phyloP scores from a whole-genome alignment of 1,140 invertebrate genomes.

The Drosophila nikananu region DNA sequence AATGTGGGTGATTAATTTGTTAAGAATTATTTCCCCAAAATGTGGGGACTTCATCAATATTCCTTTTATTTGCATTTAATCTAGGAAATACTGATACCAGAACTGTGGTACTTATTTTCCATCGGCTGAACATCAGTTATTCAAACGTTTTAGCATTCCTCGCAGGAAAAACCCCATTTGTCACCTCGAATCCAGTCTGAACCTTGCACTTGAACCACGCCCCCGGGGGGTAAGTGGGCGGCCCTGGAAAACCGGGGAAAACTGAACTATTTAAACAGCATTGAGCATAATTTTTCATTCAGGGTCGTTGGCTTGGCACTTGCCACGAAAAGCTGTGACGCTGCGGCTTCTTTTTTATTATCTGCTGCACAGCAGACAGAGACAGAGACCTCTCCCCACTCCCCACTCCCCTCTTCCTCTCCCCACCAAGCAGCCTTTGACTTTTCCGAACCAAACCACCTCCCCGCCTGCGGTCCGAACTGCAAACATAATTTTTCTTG shows the following conservation, averaged over 20 bases:
- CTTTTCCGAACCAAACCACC: not conserved
- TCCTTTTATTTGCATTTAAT: too few species aligned
- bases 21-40: too few species aligned
- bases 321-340: constrained; percentile 16
- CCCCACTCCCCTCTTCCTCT: not conserved
- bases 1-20: too few species aligned
- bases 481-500: constrained; percentile 77
- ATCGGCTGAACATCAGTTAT: not conserved
- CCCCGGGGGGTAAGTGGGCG: not conserved
- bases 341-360: constrained; percentile 62
- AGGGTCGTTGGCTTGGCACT: constrained; percentile 60
- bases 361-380: constrained; percentile 29
- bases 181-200: constrained; percentile 6
- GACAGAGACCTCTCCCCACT: constrained; percentile 4
- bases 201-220: constrained; percentile 55
- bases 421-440: not conserved
- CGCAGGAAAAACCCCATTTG: not conserved
- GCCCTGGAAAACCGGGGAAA: not conserved
- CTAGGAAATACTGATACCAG: not conserved
- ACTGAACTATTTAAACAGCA: constrained; percentile 54
- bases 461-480: constrained; percentile 23
- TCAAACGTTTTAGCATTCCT: not conserved
- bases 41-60: too few species aligned
- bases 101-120: not conserved
- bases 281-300: constrained; percentile 71